These are phyloP conservation scores for Caenorhabditis macrosperma DNA, from an alignment of 2,888 invertebrate genomes.

Conservation along the genomic window DNA sequence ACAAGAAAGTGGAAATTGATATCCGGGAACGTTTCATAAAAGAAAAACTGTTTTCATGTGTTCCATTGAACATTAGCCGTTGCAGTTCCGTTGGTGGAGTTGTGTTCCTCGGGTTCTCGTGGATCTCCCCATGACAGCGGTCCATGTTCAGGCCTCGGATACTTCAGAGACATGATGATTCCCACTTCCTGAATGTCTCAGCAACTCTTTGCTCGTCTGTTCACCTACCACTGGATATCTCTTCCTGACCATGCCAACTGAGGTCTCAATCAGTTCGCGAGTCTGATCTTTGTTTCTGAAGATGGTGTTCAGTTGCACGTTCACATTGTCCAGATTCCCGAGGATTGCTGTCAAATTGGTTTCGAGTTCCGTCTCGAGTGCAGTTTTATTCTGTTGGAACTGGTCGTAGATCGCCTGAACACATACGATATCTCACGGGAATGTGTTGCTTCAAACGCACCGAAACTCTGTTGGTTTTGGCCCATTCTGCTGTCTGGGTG, in stretches of 20 bases:
- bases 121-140: slow-evolving; percentile 20
- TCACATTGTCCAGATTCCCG: slow-evolving; percentile 42
- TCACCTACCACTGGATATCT: slow-evolving; percentile 25
- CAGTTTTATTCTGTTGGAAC: slow-evolving; percentile 52
- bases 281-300: slow-evolving; percentile 54
- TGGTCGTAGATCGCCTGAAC: slow-evolving; percentile 55
- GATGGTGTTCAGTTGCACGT: slow-evolving; percentile 49
- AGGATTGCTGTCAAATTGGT: slow-evolving; percentile 51
- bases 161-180: slow-evolving; percentile 37
- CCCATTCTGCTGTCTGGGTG: slow-evolving; percentile 56
- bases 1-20: no score
- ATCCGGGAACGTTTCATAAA: no score
- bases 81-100: no score
- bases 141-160: slow-evolving; percentile 36
- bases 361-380: slow-evolving; percentile 24
- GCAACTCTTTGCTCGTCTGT: neutral
- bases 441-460: slow-evolving; percentile 9
- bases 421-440: neutral
- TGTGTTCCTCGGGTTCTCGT: slow-evolving; percentile 22
- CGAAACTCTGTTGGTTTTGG: slow-evolving; percentile 59
- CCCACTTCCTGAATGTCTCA: slow-evolving; percentile 26
- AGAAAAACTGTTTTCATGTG: no score
- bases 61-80: no score
- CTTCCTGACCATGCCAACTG: slow-evolving; percentile 41
- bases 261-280: slow-evolving; percentile 27